These are phyloP conservation scores for Serinus canaria DNA, from an alignment of 2,113 vertebrate genomes.

Conservation along the genomic window DNA sequence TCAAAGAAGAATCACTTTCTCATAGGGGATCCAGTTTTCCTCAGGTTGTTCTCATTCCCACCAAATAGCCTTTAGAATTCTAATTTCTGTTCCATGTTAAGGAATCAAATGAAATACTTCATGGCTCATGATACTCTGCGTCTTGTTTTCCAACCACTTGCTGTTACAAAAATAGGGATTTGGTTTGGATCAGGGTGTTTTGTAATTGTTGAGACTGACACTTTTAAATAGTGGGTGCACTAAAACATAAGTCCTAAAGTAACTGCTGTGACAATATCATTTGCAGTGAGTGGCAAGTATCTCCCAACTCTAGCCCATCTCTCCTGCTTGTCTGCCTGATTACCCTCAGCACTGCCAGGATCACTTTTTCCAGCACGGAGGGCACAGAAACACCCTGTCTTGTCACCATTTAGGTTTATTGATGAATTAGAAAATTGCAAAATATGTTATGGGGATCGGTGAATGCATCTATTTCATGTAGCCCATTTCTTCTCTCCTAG, in stretches of 20 bases:
- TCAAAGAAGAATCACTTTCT: background rate
- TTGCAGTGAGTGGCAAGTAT: background rate
- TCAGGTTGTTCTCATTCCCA: background rate
- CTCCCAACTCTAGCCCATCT: background rate
- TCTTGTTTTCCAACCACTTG: background rate
- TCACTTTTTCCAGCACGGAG: background rate
- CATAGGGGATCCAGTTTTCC: background rate
- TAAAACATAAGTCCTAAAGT: background rate
- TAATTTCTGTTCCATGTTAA: background rate
- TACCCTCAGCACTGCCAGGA: background rate
- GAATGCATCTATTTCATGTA: rapidly evolving
- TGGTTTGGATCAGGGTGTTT: background rate
- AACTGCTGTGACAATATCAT: background rate
- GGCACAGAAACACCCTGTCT: rapidly evolving
- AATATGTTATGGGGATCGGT: background rate
- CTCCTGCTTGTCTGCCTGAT: background rate
- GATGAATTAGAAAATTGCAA: background rate
- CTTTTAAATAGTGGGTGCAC: background rate
- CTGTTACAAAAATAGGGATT: background rate
- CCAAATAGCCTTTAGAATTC: background rate
- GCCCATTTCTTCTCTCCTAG: background rate
- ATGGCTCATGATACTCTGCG: background rate
- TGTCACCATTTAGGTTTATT: background rate
- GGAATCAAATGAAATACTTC: background rate
- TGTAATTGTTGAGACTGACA: background rate